Evolutionary conservation across 2,113 vertebrate species (phyloP), one percentile per base, ranked within the genome.

Genomic region (Rhinopithecus roxellana): DNA sequence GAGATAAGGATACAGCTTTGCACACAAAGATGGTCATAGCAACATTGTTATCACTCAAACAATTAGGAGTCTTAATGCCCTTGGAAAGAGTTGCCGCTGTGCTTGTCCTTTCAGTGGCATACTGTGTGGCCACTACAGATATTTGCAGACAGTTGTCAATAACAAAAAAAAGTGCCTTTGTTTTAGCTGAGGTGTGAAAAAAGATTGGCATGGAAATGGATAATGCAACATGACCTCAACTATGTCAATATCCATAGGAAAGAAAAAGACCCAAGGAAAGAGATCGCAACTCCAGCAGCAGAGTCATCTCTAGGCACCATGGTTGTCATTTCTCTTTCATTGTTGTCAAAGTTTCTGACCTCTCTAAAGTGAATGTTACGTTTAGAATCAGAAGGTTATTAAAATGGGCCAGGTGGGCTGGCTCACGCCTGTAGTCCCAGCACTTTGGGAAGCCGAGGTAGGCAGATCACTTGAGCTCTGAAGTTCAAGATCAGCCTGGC

Each of bases 371-470:
- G 55, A 74, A 38, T 50, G 27, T 70, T 75, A 40, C 1, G 5
- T 70, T 93, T 74, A 23, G 32, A 23, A 61, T 79, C 45, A 89
- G 61, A 77, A 90, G 61, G 79, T 92, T 77, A 64, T 64, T 30
- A 32, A 30, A 32, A 64, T 64, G 5, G 61, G 27, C 61, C 6
- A 27, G 61, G 27, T 2, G 12, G 5, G 30, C 5, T 64, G 61
- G 61, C 12, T 32, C 5, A 64, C 2, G 27, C 61, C 61, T 64
- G 27, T 64, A 64, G 32, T 64, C 12, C 61, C 61, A 64, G 61
- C 27, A 64, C 12, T 64, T 64, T 30, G 27, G 61, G 61, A 64
- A 6, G 61, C 61, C 5, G 2, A 64, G 61, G 27, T 12, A 32
- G 27, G 61, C 61, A 64, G 27, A 30, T 32, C 27, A 64, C 27